phyloP scores from a whole-genome alignment of 2,888 invertebrate species.

The Melangyna quadrimaculata region DNA sequence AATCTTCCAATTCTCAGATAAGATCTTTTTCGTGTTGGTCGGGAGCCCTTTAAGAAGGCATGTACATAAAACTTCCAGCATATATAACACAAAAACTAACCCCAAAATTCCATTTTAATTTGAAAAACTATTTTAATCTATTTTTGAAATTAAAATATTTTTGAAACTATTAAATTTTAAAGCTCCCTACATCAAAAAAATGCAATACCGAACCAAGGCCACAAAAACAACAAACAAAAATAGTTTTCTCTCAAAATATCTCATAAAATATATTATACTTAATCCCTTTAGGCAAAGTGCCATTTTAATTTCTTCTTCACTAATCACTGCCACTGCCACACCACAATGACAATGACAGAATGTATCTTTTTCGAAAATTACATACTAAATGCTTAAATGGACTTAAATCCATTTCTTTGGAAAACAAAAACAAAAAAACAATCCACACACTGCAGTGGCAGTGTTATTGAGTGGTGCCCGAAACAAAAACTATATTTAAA shows the following conservation, averaged over 20 bases:
- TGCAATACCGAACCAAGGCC: no score
- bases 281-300: conserved; percentile 27
- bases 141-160: no score
- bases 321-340: conserved; percentile 48
- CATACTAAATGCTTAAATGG: conserved; percentile 47
- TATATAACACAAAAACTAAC: no score
- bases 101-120: no score
- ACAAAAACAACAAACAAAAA: not conserved
- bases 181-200: no score
- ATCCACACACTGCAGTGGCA: not conserved
- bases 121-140: no score
- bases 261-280: conserved; percentile 18
- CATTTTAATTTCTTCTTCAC: conserved; percentile 36
- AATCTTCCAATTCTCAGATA: no score
- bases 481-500: conserved; percentile 64
- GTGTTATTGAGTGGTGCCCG: conserved; percentile 16
- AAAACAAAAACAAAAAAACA: not conserved
- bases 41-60: no score
- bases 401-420: conserved; percentile 44
- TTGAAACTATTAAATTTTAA: no score
- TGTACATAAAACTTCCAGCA: no score
- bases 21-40: no score
- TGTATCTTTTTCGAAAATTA: conserved; percentile 38
- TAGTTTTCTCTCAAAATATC: conserved; percentile 38
- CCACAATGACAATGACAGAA: conserved; percentile 46